Conservation (phyloP, 2,888 invertebrate species). For the Drosophila villosipedis region DNA sequence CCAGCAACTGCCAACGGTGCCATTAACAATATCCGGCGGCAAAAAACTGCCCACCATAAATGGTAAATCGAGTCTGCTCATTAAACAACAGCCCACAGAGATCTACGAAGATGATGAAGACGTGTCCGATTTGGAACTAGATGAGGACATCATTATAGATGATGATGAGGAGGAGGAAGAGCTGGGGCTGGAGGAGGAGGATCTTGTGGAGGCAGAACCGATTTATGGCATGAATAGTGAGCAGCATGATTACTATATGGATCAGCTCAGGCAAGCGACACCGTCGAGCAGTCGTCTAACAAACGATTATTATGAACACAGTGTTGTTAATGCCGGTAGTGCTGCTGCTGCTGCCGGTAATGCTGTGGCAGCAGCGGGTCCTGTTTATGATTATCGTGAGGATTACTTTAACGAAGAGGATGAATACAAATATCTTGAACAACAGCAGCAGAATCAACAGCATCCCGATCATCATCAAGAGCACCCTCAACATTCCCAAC, state of each 20-base stretch:
- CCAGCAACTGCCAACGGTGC: slow-evolving; percentile 74
- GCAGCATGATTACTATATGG: slow-evolving; percentile 83
- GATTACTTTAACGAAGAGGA: slow-evolving; percentile 85
- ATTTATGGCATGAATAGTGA: slow-evolving; percentile 83
- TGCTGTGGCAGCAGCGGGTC: background rate
- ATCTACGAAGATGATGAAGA: slow-evolving; percentile 80
- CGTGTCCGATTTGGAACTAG: slow-evolving; percentile 23
- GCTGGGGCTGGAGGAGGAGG: background rate
- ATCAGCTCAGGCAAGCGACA: slow-evolving; percentile 64
- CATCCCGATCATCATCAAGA: slow-evolving; percentile 47
- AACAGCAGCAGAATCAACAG: slow-evolving; percentile 60
- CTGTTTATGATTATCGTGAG: slow-evolving; percentile 83
- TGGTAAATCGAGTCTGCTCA: slow-evolving; percentile 79
- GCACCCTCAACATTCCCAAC: slow-evolving; percentile 13
- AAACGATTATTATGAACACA: slow-evolving; percentile 82
- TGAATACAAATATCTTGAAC: slow-evolving; percentile 84
- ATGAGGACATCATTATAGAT: slow-evolving; percentile 51
- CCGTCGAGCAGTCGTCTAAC: slow-evolving; percentile 56
- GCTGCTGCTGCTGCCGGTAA: background rate
- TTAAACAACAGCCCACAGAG: slow-evolving; percentile 84
- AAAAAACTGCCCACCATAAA: slow-evolving; percentile 84
- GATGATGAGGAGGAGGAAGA: slow-evolving; percentile 34
- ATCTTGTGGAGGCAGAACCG: slow-evolving; percentile 27
- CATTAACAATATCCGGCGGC: slow-evolving; percentile 79
- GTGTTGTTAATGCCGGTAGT: slow-evolving; percentile 59